Conservation (phyloP, 1,140 invertebrate species). For the Nasonia giraulti region DNA sequence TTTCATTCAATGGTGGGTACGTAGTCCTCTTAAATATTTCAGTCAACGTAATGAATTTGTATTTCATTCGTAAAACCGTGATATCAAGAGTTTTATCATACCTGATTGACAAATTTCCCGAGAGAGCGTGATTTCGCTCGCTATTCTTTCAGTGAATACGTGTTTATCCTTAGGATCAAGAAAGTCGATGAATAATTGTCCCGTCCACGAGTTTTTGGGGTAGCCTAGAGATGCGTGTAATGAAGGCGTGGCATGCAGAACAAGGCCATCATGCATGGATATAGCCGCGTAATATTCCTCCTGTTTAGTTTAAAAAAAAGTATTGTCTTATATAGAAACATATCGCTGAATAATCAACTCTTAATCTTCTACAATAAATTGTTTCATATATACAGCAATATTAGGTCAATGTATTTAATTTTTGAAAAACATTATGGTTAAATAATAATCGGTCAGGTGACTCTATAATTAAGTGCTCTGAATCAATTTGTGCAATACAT, state of each 20-base stretch:
- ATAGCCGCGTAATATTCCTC: slow-evolving; percentile 86
- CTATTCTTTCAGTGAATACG: slow-evolving; percentile 79
- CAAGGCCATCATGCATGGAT: slow-evolving; percentile 87
- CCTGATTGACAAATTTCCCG: slow-evolving; percentile 62
- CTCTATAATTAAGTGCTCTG: neutral
- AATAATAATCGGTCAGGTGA: neutral
- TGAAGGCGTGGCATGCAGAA: slow-evolving; percentile 84
- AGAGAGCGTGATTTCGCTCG: slow-evolving; percentile 66
- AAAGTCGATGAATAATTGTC: slow-evolving; percentile 89
- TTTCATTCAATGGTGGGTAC: too few species aligned
- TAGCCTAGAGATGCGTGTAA: slow-evolving; percentile 84
- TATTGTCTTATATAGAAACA: neutral
- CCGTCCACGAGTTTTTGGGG: slow-evolving; percentile 89
- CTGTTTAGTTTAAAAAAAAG: slow-evolving; percentile 64
- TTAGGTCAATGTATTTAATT: neutral
- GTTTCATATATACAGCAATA: neutral
- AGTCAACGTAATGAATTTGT: too few species aligned
- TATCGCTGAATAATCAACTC: neutral
- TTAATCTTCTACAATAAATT: neutral
- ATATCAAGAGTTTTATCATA: slow-evolving; percentile 34
- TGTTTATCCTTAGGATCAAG: slow-evolving; percentile 85
- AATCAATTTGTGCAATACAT: neutral
- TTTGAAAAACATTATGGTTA: neutral
- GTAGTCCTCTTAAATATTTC: too few species aligned
- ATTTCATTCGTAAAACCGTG: too few species aligned